Base-by-base conservation (phyloP, 2,113 vertebrate species). In the Leiothrix lutea region DNA sequence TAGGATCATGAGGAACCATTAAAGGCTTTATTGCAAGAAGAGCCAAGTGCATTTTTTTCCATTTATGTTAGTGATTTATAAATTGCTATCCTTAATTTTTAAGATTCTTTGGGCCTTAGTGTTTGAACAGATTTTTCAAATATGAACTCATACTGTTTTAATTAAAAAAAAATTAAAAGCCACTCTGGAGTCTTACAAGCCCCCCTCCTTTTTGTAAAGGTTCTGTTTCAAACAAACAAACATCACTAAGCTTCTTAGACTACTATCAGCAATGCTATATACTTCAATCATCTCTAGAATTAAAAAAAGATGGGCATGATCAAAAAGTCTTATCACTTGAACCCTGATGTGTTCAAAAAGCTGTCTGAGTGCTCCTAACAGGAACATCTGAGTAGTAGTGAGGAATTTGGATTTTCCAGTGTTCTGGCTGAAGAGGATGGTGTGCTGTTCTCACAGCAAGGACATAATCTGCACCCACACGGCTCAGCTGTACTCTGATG, bases 221-320 rank as follows among this genome's bases (percentile, higher is more conserved):
- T 40, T 60, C n/a, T 35, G 8, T 51, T 86, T 71, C 66, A 86
- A 91, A 89, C 25, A 86, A 91, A 89, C 25, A 87, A 80, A 47
- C 13, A 40, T 58, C 33, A 54, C 29, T 35, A 36, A n/a, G 2
- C 28, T 88, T 40, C n/a, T 71, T 38, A 64, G 44, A 78, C 36
- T 70, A 48, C 81, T 57, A 18, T 58, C 4, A 12, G 18, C 47
- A 91, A 28, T 47, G 18, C 18, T 36, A 57, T 8, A 1, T 35
- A 58, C 56, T 85, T 64, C 67, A 80, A 36, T n/a, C 42, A 69
- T 4, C 31, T 61, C 6, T 1, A 80, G 18, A 71, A 83, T 4
- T 6, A 60, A 54, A 56, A 80, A 75, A 72, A 71, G 8, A 83
- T 21, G 1, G 19, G 47, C 36, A 21, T 0, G 0, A 64, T 47